phyloP scores from a whole-genome alignment of 2,888 invertebrate species.

The Hetaerina titia region DNA sequence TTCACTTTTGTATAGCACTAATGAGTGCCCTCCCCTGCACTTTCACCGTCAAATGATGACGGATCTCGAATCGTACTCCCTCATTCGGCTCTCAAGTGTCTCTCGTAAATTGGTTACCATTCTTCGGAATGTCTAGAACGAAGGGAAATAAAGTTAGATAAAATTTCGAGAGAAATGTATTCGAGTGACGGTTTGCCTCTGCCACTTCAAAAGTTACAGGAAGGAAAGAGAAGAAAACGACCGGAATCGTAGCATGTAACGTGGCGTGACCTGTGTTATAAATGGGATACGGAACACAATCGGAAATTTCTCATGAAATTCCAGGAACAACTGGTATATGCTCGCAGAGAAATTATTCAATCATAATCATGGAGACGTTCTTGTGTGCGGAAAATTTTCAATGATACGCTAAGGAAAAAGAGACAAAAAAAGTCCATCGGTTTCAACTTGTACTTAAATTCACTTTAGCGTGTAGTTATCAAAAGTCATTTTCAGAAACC shows the following conservation, averaged over 20 bases:
- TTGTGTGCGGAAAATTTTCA: not conserved
- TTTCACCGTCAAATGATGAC: slow-evolving; percentile 54
- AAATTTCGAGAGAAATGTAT: not conserved
- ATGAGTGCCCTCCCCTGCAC: not conserved
- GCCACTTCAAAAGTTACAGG: not conserved
- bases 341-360: not conserved
- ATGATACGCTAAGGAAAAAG: not conserved
- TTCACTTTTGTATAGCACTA: slow-evolving; percentile 24
- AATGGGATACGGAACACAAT: not conserved
- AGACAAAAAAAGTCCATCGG: too few relatives aligned
- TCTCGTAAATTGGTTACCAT: not conserved
- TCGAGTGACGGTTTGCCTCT: not conserved
- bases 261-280: not conserved
- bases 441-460: too few relatives aligned
- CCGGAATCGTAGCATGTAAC: not conserved
- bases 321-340: not conserved
- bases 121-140: not conserved
- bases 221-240: not conserved
- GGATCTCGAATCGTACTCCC: not conserved
- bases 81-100: not conserved
- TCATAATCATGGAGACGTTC: not conserved
- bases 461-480: too few relatives aligned
- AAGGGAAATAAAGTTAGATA: not conserved
- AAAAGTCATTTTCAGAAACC: too few relatives aligned
- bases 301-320: not conserved